Evolutionary conservation across 2,113 vertebrate species (phyloP), one percentile per base, ranked within the genome.

Genomic region (Xenotilapia flavipinnis): DNA sequence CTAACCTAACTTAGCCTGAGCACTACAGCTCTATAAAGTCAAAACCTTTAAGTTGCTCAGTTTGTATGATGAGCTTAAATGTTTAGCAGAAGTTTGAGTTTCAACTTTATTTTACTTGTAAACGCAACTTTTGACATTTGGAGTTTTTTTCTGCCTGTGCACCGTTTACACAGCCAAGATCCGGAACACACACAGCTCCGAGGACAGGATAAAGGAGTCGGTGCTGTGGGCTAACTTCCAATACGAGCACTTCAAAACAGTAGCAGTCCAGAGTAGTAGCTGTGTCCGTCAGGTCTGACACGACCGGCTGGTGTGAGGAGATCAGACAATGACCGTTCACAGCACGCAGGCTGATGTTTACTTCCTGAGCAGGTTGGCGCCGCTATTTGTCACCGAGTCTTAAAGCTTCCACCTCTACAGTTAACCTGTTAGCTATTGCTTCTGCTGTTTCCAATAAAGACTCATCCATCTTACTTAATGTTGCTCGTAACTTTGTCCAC

Each of bases 261-360:
- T 36, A 62, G 58, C 28, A 62, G 58, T 62, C 28, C 28, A 19
- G 58, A 62, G 6, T 6, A 19, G 58, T 62, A 28, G 23, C 70
- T 19, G 23, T 45, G 15, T 19, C 23, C 70, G 42, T 31, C 14
- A 8, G 70, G 23, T 77, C 15, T 19, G 70, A 77, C 15, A 49
- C 70, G 26, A 47, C 42, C 14, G 68, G 14, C 21, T 28, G 68
- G 68, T 28, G 23, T 1, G 42, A 49, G 42, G 23, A 28, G 45
- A 49, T 31, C 73, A n/a, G 26, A 77, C 70, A 42, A 31, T 10
- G n/a, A 56, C 12, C 9, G 3, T 5, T 2, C 45, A 31, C 75
- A 12, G 4, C 40, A 17, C n/a, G 10, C 21, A 65, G 4, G 15
- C 33, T 82, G 9, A n/a, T 93, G 91, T 93, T 93, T 93, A 93